phyloP scores from a whole-genome alignment of 2,113 vertebrate genomes.

The Lanius collurio region DNA sequence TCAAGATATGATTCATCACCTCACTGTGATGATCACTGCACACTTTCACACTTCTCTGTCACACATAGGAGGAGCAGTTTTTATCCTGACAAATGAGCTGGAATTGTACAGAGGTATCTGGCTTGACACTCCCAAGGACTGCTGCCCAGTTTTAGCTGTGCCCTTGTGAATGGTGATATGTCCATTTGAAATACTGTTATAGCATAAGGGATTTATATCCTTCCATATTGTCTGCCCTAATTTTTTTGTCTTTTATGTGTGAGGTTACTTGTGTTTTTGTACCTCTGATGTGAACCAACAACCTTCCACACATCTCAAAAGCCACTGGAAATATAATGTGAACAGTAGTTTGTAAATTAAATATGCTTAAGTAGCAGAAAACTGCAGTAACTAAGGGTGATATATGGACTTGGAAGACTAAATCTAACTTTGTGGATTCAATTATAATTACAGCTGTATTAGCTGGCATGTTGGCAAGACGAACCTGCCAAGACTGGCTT shows the following conservation, averaged over 20 bases:
- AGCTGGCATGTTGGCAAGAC: slow-evolving; percentile 44
- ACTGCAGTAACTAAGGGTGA: slow-evolving; percentile 47
- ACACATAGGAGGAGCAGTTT: neutral
- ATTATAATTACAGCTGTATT: slow-evolving; percentile 72
- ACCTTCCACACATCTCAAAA: slow-evolving; percentile 17
- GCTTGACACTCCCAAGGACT: neutral
- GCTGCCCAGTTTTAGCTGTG: neutral
- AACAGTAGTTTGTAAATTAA: slow-evolving; percentile 67
- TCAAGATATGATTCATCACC: neutral
- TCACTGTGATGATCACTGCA: neutral
- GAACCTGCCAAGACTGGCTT: slow-evolving; percentile 57
- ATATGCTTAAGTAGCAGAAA: slow-evolving; percentile 65
- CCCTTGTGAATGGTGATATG: neutral
- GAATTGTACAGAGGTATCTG: neutral
- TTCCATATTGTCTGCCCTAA: neutral
- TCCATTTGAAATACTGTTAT: neutral
- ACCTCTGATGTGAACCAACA: neutral
- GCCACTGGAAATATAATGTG: slow-evolving; percentile 41
- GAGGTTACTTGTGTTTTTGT: neutral
- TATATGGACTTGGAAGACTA: slow-evolving; percentile 61
- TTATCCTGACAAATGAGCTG: neutral
- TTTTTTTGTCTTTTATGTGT: neutral
- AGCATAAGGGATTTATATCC: neutral
- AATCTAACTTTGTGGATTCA: slow-evolving; percentile 66
- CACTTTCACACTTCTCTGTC: neutral